Conservation (phyloP, 2,888 invertebrate genomes). For the Yponomeuta evonymella region DNA sequence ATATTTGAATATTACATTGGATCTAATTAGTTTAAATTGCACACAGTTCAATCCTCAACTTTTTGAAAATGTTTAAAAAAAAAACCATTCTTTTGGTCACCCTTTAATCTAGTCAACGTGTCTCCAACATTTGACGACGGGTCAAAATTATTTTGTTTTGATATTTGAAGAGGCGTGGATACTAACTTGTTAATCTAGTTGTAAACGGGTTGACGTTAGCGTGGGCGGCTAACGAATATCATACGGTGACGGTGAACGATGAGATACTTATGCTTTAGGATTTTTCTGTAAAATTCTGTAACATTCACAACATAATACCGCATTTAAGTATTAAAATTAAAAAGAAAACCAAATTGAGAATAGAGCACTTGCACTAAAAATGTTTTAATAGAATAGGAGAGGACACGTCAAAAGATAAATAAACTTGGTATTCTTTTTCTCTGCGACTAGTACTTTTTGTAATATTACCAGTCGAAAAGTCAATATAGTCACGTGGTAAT, state of each 20-base stretch:
- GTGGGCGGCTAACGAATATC: constrained; percentile 36
- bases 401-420: too few relatives aligned
- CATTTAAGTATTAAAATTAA: too few relatives aligned
- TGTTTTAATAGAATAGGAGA: too few relatives aligned
- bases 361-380: too few relatives aligned
- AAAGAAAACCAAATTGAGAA: too few relatives aligned
- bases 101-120: constrained; percentile 23
- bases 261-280: not conserved
- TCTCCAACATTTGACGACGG: constrained; percentile 22
- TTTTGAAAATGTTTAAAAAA: not conserved
- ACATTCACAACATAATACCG: too few relatives aligned
- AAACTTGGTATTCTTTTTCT: too few relatives aligned
- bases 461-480: too few relatives aligned
- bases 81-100: constrained; percentile 8
- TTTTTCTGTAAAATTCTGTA: not conserved
- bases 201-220: constrained; percentile 24
- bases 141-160: constrained; percentile 12
- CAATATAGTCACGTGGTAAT: too few relatives aligned
- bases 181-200: constrained; percentile 30
- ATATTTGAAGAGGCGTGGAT: constrained; percentile 37
- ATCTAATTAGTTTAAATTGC: not conserved
- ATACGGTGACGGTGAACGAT: constrained; percentile 7
- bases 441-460: too few relatives aligned
- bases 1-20: not conserved
- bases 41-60: not conserved